Evolutionary conservation across 2,888 invertebrate genomes (phyloP).

Genomic region (Acrocyrtus sp.): DNA sequence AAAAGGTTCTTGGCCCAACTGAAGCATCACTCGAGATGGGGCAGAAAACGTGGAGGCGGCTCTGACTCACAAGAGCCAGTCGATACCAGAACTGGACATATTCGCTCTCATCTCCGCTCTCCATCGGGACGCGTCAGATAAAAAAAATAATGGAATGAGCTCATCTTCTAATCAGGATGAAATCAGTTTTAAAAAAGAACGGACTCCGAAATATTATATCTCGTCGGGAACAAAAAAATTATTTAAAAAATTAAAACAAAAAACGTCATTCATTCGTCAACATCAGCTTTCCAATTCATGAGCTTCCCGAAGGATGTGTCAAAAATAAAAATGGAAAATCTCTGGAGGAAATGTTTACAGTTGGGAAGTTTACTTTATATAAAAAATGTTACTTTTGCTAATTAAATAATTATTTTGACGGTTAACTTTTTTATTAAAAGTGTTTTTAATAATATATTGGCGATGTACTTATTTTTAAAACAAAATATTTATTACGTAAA

Average conservation of each 20-base stretch:
- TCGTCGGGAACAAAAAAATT: conserved; percentile 32
- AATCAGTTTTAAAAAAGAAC: conserved; percentile 6
- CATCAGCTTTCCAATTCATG: conserved; percentile 43
- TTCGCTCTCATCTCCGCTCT: conserved; percentile 90
- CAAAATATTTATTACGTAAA: no score
- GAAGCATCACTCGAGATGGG: conserved; percentile 75
- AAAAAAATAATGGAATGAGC: conserved; percentile 68
- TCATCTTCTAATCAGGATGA: no score
- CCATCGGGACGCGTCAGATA: conserved; percentile 94
- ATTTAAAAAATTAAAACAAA: conserved; percentile 5
- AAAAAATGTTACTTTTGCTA: no score
- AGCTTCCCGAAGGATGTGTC: conserved; percentile 49
- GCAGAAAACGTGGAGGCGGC: conserved; percentile 74
- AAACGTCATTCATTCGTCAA: conserved; percentile 35
- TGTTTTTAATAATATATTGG: no score
- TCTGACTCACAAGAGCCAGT: conserved; percentile 70
- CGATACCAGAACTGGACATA: conserved; percentile 87
- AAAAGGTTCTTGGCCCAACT: conserved; percentile 62
- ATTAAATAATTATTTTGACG: no score
- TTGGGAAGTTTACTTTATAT: no score
- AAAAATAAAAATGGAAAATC: conserved; percentile 33
- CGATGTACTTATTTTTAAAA: no score
- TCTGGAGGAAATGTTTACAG: no score
- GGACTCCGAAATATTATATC: no score
- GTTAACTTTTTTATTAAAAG: no score